Base-by-base conservation (phyloP, 2,113 vertebrate genomes). In the Solenodon paradoxus region DNA sequence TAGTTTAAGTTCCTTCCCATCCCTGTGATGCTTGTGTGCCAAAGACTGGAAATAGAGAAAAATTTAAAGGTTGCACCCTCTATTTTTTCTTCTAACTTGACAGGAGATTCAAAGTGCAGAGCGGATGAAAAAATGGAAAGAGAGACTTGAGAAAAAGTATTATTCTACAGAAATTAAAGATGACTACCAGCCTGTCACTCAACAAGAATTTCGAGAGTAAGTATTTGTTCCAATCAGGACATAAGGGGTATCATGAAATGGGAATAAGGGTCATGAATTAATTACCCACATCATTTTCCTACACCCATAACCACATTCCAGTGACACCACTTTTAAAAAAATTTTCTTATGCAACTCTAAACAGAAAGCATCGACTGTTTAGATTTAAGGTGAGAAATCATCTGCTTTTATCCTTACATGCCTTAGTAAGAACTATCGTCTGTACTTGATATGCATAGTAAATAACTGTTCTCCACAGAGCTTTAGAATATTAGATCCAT, bases 131-230 rank as follows among this genome's bases (percentile, higher is more conserved):
- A 64, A 90, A 38, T 77, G 51, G 94, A 91, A 95, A 55, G 92
- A 96, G 22, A 75, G 22, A 2, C 83, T 72, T 88, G 24, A 53
- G 15, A 47, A 53, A 83, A 85, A 90, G 30, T 85, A 85, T 92
- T 91, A 80, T 32, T 2, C 64, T 66, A 1, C 74, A 38, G 93
- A 69, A 53, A 38, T 61, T 0, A 64, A 0, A 87, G 1, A 74
- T 12, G 88, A 96, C 57, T 94, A 95, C 64, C 96, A 95, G 96
- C 96, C 96, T 68, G 53, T 94, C 95, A 97, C 98, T 83, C 72
- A 84, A 0, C 82, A 93, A 92, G 97, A 98, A 83, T 97, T 98
- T 82, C 91, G 82, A 90, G 90, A 84, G 98, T 98, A 97, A 95
- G 98, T 26, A 64, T 71, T 47, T 77, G 51, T 90, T 74, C 12